These are phyloP conservation scores for Erebia epiphron DNA, from an alignment of 2,888 invertebrate genomes.

Conservation along the genomic window DNA sequence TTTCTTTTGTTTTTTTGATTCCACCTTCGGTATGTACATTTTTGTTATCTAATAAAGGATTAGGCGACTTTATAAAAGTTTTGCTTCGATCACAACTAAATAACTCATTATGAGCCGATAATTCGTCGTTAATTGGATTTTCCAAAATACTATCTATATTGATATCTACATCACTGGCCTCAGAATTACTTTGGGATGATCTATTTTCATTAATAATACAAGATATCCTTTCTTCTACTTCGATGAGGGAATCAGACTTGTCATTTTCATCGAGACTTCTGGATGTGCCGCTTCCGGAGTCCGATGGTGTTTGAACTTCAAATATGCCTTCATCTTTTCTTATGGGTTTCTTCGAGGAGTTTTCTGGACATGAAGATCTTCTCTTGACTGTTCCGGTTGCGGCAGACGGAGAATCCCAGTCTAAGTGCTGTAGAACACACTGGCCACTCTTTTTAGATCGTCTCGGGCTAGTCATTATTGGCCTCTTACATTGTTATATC, in stretches of 20 bases:
- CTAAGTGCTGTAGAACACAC: conserved; percentile 73
- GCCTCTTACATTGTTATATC: conserved; percentile 60
- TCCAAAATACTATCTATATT: conserved; percentile 68
- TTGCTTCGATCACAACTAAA: conserved; percentile 61
- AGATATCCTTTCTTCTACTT: conserved; percentile 77
- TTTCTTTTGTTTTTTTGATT: conserved; percentile 63
- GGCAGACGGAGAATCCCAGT: conserved; percentile 89
- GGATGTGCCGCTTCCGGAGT: conserved; percentile 72
- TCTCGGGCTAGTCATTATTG: conserved; percentile 81
- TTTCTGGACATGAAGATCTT: conserved; percentile 81
- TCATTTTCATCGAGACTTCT: conserved; percentile 66
- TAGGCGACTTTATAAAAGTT: conserved; percentile 64
- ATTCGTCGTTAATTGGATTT: conserved; percentile 56
- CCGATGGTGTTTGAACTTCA: conserved; percentile 71
- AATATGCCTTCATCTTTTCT: conserved; percentile 61
- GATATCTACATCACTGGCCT: conserved; percentile 73
- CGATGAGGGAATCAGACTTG: conserved; percentile 66
- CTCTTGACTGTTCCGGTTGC: conserved; percentile 89
- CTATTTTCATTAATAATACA: conserved; percentile 76
- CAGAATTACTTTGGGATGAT: conserved; percentile 77
- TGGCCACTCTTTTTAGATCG: conserved; percentile 73
- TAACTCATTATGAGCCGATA: conserved; percentile 56
- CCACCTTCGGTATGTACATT: conserved; percentile 49
- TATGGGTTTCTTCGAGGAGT: conserved; percentile 52
- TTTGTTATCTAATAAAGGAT: conserved; percentile 52